phyloP scores from a whole-genome alignment of 2,888 invertebrate species.

The Quadroppia sp. region DNA sequence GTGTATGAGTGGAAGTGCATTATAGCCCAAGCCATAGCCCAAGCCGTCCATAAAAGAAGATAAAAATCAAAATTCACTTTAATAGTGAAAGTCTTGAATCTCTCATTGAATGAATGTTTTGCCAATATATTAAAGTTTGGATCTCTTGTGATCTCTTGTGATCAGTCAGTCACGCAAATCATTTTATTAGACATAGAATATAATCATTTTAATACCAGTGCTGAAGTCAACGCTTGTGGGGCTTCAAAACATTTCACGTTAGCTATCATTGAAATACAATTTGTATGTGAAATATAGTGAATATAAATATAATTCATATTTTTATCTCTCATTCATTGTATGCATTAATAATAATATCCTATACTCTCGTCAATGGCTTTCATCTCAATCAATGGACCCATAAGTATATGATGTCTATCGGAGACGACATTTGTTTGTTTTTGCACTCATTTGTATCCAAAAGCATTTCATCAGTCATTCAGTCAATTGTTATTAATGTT shows the following conservation, averaged over 20 bases:
- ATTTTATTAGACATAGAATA: slow-evolving; percentile 28
- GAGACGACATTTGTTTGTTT: not conserved
- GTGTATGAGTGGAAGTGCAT: slow-evolving; percentile 10
- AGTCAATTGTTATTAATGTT: not conserved
- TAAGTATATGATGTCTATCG: not conserved
- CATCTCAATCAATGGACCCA: slow-evolving; percentile 11
- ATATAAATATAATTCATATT: too few species aligned
- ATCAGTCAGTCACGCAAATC: slow-evolving; percentile 37
- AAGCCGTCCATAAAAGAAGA: not conserved
- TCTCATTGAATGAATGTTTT: not conserved
- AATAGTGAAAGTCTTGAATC: not conserved
- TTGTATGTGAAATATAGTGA: too few species aligned
- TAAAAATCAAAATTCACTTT: not conserved
- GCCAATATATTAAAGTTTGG: not conserved
- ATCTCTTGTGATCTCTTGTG: not conserved
- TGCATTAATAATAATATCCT: not conserved
- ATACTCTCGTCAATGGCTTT: not conserved
- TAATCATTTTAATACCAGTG: slow-evolving; percentile 11
- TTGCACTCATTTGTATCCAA: not conserved
- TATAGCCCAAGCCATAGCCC: not conserved
- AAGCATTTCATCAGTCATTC: slow-evolving; percentile 18
- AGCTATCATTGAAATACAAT: not conserved
- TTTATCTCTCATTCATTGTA: slow-evolving; percentile 5
- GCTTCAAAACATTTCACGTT: not conserved
- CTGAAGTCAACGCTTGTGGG: not conserved